A percentile compares a stretch with the other conserved stretches of the same genome.
Evolutionary conservation across 2,113 vertebrate species (phyloP).

Genomic region (Nothobranchius furzeri): DNA sequence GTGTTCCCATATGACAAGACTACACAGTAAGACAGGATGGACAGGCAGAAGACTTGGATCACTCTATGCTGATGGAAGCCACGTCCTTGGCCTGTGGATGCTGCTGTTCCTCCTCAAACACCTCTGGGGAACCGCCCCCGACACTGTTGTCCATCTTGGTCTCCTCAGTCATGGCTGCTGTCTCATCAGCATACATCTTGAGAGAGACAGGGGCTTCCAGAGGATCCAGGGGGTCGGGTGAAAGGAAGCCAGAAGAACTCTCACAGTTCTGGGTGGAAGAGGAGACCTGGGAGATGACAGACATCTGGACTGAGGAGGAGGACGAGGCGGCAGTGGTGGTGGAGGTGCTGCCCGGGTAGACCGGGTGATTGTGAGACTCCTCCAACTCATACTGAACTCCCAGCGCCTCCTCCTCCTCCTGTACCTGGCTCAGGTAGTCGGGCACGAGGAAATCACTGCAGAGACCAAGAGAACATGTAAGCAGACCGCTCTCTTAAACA

Average conservation of each 20-base stretch:
- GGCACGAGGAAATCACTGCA: constrained; percentile 97
- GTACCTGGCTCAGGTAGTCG: constrained; percentile 98
- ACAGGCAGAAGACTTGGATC: constrained; percentile 62
- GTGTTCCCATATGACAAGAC: constrained; percentile 60
- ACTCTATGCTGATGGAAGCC: constrained; percentile 91
- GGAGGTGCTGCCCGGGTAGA: constrained; percentile 84
- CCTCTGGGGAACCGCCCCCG: constrained; percentile 75
- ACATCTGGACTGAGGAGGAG: constrained; percentile 75
- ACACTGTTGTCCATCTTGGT: constrained; percentile 76
- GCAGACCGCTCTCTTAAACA: background rate
- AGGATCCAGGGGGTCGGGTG: constrained; percentile 81
- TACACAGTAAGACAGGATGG: constrained; percentile 46
- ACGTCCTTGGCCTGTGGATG: constrained; percentile 84
- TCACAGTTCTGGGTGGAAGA: constrained; percentile 98
- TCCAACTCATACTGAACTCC: constrained; percentile 91
- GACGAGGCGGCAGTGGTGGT: constrained; percentile 83
- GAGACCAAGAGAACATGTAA: constrained; percentile 24
- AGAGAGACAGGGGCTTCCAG: constrained; percentile 84
- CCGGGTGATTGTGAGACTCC: constrained; percentile 86
- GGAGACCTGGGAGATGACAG: constrained; percentile 90
- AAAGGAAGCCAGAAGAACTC: constrained; percentile 83
- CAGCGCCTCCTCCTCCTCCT: constrained; percentile 91
- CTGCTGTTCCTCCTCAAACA: constrained; percentile 76
- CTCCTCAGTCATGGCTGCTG: constrained; percentile 66
- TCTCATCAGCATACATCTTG: constrained; percentile 71